A percentile compares a stretch with the other conserved stretches of the same genome.
Evolutionary conservation across 1,140 invertebrate species (phyloP).

Genomic region (Elymnias hypermnestra): DNA sequence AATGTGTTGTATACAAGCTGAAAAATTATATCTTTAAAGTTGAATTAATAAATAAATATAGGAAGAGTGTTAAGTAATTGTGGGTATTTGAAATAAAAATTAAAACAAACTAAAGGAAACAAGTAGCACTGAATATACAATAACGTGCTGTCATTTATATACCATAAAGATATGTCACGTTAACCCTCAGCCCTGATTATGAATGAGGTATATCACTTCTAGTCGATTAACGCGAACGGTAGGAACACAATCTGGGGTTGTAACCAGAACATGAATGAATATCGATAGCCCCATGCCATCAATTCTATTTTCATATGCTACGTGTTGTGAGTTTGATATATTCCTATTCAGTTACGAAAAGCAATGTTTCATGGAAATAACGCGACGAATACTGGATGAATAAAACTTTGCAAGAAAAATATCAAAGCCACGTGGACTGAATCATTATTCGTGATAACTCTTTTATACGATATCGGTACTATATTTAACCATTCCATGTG

Average conservation of each 20-base stretch:
- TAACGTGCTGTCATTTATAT: no score
- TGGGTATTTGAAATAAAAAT: no score
- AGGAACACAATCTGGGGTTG: slow-evolving; percentile 48
- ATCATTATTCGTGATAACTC: not conserved
- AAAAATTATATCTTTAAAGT: no score
- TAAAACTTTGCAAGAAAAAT: not conserved
- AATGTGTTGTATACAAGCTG: no score
- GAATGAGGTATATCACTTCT: slow-evolving; percentile 65
- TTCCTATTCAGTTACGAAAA: slow-evolving; percentile 10
- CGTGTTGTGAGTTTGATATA: slow-evolving; percentile 12
- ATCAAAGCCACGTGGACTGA: not conserved
- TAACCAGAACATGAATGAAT: slow-evolving; percentile 65
- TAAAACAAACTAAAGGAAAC: no score
- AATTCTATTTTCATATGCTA: slow-evolving; percentile 19
- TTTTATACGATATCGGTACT: no score
- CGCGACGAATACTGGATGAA: not conserved
- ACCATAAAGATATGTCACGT: no score
- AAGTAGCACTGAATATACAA: no score
- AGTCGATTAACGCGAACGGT: slow-evolving; percentile 54
- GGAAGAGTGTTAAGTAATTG: no score
- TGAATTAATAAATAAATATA: no score
- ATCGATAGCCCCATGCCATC: slow-evolving; percentile 36
- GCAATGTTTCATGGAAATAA: slow-evolving; percentile 1
- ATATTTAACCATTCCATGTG: no score
- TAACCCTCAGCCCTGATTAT: slow-evolving; percentile 28